phyloP scores from a whole-genome alignment of 2,888 invertebrate species.

The Congeria kusceri region DNA sequence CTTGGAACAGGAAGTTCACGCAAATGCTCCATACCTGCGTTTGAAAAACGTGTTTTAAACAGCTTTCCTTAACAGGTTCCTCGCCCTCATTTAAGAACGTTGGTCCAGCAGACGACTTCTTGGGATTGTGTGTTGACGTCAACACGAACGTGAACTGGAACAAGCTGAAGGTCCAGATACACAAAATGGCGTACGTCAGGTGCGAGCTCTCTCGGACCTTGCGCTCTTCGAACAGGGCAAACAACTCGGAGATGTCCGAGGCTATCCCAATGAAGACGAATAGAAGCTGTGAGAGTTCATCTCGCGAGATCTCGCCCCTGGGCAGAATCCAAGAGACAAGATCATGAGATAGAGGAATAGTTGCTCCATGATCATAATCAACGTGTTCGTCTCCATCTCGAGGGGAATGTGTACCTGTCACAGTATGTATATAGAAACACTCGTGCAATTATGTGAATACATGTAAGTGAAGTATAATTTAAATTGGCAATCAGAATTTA shows the following conservation, averaged over 20 bases:
- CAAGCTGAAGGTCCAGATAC: conserved; percentile 81
- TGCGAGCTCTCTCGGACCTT: conserved; percentile 83
- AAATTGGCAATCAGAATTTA: too few relatives aligned
- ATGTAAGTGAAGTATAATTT: too few relatives aligned
- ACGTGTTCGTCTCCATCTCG: conserved; percentile 67
- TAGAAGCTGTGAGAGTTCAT: conserved; percentile 78
- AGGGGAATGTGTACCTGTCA: conserved; percentile 59
- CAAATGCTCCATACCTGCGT: conserved; percentile 86
- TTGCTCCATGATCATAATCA: conserved; percentile 72
- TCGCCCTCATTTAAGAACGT: conserved; percentile 1
- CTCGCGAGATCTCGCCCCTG: conserved; percentile 70
- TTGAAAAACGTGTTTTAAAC: conserved; percentile 60
- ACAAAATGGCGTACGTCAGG: conserved; percentile 87
- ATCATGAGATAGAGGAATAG: conserved; percentile 71
- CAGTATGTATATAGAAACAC: too few relatives aligned
- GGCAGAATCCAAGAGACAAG: conserved; percentile 74
- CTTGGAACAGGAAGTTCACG: conserved; percentile 80
- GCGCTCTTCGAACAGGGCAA: conserved; percentile 73
- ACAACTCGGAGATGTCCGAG: conserved; percentile 77
- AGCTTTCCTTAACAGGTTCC: conserved; percentile 24
- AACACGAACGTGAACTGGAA: conserved; percentile 86
- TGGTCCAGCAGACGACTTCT: conserved; percentile 55
- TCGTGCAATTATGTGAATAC: too few relatives aligned
- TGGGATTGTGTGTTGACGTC: conserved; percentile 70
- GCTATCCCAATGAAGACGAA: conserved; percentile 85